Conservation (phyloP, 2,113 vertebrate genomes). For the Poecile atricapillus region DNA sequence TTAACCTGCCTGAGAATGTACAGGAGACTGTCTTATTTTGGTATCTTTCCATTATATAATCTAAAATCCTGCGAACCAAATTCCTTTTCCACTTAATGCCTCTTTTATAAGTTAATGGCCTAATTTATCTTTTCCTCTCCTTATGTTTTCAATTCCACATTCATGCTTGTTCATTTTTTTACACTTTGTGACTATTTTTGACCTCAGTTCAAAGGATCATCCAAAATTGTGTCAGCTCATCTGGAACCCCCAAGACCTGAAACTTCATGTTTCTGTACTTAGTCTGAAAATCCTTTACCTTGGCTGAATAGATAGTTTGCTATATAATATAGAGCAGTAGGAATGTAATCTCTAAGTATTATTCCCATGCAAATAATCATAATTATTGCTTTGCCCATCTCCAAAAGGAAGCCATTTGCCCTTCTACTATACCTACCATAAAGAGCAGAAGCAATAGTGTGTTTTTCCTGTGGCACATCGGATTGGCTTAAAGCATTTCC, state of each 20-base stretch:
- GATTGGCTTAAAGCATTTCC: neutral
- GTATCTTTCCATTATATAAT: neutral
- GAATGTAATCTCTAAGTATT: neutral
- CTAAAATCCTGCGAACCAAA: neutral
- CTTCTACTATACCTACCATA: neutral
- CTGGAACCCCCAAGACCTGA: neutral
- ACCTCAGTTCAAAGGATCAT: neutral
- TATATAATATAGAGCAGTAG: neutral
- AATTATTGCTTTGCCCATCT: neutral
- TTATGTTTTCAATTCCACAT: neutral
- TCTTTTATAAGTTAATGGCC: neutral
- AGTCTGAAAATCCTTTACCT: neutral
- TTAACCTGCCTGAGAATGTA: neutral
- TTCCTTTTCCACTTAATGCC: neutral
- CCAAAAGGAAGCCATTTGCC: neutral
- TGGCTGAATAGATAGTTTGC: neutral
- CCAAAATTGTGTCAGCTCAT: neutral
- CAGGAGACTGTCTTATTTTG: neutral
- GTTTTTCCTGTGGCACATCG: neutral
- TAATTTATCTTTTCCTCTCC: neutral
- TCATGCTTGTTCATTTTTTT: neutral
- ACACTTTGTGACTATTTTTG: neutral
- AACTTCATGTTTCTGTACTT: neutral
- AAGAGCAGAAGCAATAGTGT: neutral
- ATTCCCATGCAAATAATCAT: neutral